A percentile compares a stretch with the other conserved stretches of the same genome.
Evolutionary conservation across 2,113 vertebrate species (phyloP).

Genomic region (Choloepus hoffmanni): DNA sequence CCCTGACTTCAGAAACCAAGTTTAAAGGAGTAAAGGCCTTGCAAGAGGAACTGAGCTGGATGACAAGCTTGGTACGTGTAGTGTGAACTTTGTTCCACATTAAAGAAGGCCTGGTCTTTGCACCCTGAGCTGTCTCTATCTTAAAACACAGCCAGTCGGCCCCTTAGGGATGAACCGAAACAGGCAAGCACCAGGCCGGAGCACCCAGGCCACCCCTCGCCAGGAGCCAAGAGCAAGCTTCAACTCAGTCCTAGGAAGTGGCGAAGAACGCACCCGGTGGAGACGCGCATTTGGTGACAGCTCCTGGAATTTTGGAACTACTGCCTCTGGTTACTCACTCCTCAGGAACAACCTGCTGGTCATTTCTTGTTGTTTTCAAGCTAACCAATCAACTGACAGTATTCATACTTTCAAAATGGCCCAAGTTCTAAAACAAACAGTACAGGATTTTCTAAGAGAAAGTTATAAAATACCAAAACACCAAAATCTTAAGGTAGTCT

Average conservation of each 20-base stretch:
- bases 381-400: too few species aligned
- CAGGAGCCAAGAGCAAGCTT: background rate
- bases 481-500: background rate
- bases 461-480: background rate
- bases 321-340: background rate
- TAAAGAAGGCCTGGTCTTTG: background rate
- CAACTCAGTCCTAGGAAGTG: background rate
- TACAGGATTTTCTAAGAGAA: too few species aligned
- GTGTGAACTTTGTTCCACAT: background rate
- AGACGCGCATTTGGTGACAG: background rate
- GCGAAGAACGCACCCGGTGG: background rate
- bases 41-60: background rate
- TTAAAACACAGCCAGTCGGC: background rate
- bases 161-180: fast-evolving
- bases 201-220: background rate
- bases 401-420: background rate
- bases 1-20: background rate
- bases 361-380: background rate
- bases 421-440: background rate
- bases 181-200: background rate
- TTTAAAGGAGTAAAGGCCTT: background rate
- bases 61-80: background rate
- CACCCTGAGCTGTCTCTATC: fast-evolving
- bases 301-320: background rate
- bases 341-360: background rate